phyloP scores from a whole-genome alignment of 1,140 invertebrate species.

The Zophobas morio region DNA sequence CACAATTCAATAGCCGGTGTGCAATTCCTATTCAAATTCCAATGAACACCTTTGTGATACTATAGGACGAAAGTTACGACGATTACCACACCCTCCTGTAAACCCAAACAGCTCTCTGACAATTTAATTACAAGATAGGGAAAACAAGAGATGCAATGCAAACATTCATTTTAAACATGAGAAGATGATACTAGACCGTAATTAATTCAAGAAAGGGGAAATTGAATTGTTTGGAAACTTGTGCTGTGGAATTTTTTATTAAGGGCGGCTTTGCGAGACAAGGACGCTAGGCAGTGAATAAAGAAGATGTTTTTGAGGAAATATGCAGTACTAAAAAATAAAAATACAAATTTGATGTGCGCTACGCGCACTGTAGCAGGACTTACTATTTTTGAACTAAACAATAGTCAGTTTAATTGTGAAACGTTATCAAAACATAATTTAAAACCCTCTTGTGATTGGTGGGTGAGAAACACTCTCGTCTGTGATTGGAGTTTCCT shows the following conservation, averaged over 20 bases:
- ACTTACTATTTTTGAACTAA: too few relatives aligned
- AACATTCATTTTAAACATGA: conserved; percentile 23
- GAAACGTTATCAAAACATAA: too few relatives aligned
- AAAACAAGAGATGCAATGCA: conserved; percentile 19
- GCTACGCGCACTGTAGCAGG: too few relatives aligned
- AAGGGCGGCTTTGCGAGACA: too few relatives aligned
- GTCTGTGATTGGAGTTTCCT: too few relatives aligned
- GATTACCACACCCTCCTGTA: conserved; percentile 14
- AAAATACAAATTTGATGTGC: too few relatives aligned
- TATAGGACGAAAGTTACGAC: conserved; percentile 1
- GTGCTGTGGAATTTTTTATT: background rate
- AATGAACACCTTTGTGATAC: conserved; percentile 18
- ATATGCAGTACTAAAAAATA: too few relatives aligned
- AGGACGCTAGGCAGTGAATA: too few relatives aligned
- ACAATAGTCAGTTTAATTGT: too few relatives aligned
- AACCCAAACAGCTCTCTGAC: conserved; percentile 12
- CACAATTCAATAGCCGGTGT: background rate
- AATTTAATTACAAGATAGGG: conserved; percentile 30
- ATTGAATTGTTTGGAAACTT: background rate
- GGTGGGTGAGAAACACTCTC: too few relatives aligned
- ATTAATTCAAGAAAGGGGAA: background rate
- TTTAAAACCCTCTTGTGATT: too few relatives aligned
- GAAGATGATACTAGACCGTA: background rate
- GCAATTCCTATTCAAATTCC: conserved; percentile 26
- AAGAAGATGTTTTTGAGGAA: too few relatives aligned